Evolutionary conservation across 2,797 vertebrate genomes (phyloP).

Genomic region (Enoplosus armatus): DNA sequence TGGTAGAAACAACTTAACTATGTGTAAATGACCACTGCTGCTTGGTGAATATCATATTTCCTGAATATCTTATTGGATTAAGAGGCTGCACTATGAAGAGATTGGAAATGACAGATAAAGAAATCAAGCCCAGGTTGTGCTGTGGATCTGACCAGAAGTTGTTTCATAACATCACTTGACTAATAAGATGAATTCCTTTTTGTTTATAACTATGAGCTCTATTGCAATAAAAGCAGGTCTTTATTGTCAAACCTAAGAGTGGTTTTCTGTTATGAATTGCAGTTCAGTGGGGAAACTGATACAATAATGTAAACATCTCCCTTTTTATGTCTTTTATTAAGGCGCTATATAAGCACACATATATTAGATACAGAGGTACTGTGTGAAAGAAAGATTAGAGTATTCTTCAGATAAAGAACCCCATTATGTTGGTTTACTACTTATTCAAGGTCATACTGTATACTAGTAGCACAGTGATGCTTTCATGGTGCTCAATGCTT

Average conservation of each 20-base stretch:
- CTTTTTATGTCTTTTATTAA: constrained; percentile 83
- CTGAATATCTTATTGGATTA: constrained; percentile 77
- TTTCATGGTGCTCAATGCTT: constrained; percentile 82
- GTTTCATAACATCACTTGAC: constrained; percentile 51
- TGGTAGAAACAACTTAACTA: constrained; percentile 76
- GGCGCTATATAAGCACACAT: constrained; percentile 72
- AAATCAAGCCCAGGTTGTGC: constrained; percentile 65
- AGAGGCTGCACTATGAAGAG: constrained; percentile 54
- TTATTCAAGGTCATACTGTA: constrained; percentile 84
- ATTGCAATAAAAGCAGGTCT: constrained; percentile 58
- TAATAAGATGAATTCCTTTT: constrained; percentile 70
- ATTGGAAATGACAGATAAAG: constrained; percentile 74
- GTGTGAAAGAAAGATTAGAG: constrained; percentile 76
- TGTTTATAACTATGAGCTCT: constrained; percentile 67
- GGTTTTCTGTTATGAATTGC: constrained; percentile 71
- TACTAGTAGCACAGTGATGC: constrained; percentile 70
- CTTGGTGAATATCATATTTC: constrained; percentile 78
- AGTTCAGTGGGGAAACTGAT: constrained; percentile 65
- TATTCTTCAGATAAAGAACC: constrained; percentile 83
- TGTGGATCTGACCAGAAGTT: constrained; percentile 56
- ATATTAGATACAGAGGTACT: constrained; percentile 68
- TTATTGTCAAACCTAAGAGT: constrained; percentile 62
- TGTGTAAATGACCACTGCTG: constrained; percentile 80
- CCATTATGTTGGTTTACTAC: constrained; percentile 85
- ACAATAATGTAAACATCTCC: constrained; percentile 78